Evolutionary conservation across 2,888 invertebrate species (phyloP).

Genomic region (Eilema depressum): DNA sequence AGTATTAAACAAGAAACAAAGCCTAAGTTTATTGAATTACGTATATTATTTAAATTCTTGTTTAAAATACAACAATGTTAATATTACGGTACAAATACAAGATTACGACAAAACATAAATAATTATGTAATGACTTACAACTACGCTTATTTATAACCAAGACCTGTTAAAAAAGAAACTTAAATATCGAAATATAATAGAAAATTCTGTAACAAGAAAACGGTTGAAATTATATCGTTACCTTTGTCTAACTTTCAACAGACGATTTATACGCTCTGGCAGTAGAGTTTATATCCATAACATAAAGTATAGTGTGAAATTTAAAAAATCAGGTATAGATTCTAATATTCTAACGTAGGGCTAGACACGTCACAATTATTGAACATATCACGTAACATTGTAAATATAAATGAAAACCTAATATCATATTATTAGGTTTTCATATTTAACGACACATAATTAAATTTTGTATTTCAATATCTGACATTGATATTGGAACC

Average conservation of each 20-base stretch:
- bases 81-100: background rate
- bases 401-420: too few relatives aligned
- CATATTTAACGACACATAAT: background rate
- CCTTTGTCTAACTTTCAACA: too few relatives aligned
- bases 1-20: slow-evolving; percentile 2
- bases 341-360: too few relatives aligned
- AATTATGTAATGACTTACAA: background rate
- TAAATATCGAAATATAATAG: too few relatives aligned
- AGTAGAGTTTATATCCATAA: background rate
- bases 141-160: background rate
- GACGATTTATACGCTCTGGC: too few relatives aligned
- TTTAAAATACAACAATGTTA: background rate
- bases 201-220: too few relatives aligned
- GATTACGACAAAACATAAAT: background rate
- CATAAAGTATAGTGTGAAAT: background rate
- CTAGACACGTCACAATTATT: too few relatives aligned
- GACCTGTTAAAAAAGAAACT: background rate
- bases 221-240: background rate
- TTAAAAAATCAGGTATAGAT: background rate
- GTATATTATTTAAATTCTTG: background rate
- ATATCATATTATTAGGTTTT: too few relatives aligned
- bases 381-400: too few relatives aligned
- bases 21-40: background rate
- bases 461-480: slow-evolving; percentile 12
- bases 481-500: slow-evolving; percentile 1